Evolutionary conservation across 2,797 vertebrate genomes (phyloP).

Genomic region (Acrossocheilus fasciatus): DNA sequence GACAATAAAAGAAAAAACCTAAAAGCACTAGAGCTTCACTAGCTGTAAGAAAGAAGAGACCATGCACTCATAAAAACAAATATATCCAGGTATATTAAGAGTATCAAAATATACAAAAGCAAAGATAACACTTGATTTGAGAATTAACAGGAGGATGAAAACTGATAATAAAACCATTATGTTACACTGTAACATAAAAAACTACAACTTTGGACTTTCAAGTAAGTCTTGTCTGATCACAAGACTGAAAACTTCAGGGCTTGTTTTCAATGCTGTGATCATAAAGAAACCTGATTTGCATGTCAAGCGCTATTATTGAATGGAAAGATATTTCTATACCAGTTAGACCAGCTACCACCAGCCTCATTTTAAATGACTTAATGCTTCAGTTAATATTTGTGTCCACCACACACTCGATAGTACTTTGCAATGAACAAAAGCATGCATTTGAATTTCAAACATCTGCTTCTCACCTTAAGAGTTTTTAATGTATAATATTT

Average conservation of each 20-base stretch:
- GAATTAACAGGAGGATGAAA: neutral
- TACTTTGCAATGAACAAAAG: neutral
- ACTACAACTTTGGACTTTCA: neutral
- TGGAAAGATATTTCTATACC: neutral
- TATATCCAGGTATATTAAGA: neutral
- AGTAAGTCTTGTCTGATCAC: conserved; percentile 8
- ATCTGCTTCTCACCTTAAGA: neutral
- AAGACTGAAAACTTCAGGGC: neutral
- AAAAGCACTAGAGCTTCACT: neutral
- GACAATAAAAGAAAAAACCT: neutral
- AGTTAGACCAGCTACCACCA: neutral
- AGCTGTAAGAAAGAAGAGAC: neutral
- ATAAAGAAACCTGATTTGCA: neutral
- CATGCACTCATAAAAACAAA: neutral
- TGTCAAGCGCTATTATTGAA: neutral
- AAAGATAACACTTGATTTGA: neutral
- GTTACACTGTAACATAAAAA: neutral
- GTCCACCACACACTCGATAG: neutral
- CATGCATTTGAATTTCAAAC: neutral
- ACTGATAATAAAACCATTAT: neutral
- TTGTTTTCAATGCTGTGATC: neutral
- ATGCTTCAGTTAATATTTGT: neutral
- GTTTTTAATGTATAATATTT: conserved; percentile 23
- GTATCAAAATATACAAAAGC: neutral
- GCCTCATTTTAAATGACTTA: neutral